phyloP scores from a whole-genome alignment of 2,797 vertebrate genomes.

The Pangasius krempfi region DNA sequence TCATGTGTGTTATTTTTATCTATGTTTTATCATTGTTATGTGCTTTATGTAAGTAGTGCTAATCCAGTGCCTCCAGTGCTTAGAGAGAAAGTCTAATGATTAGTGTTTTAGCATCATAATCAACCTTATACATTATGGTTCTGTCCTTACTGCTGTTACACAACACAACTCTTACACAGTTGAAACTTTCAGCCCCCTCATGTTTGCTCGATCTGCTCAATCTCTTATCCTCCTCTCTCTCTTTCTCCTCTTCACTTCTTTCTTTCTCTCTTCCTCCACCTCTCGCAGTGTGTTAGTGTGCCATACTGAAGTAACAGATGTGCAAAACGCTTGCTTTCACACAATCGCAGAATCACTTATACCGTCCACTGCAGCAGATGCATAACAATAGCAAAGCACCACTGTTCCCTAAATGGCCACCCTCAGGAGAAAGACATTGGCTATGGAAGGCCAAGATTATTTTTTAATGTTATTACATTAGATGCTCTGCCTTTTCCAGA shows the following conservation, averaged over 20 bases:
- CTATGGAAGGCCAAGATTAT: constrained; percentile 14
- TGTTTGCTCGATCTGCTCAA: constrained; percentile 23
- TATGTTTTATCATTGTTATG: background rate
- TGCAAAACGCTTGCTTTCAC: constrained; percentile 9
- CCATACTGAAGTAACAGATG: constrained; percentile 46
- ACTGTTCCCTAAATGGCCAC: constrained; percentile 10
- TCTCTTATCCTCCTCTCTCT: constrained; percentile 42
- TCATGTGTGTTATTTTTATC: background rate
- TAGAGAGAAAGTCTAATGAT: background rate
- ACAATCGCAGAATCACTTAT: constrained; percentile 11
- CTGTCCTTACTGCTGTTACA: constrained; percentile 45
- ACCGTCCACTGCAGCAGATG: constrained; percentile 8
- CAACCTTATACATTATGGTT: constrained; percentile 15
- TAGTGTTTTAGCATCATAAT: background rate
- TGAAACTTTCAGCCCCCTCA: constrained; percentile 55
- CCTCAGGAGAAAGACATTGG: constrained; percentile 9
- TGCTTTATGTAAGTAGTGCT: background rate
- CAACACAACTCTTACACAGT: constrained; percentile 46
- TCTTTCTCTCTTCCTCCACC: constrained; percentile 35
- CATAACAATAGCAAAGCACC: background rate
- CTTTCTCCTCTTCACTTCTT: constrained; percentile 35
- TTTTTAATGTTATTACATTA: constrained; percentile 33
- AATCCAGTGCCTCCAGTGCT: background rate
- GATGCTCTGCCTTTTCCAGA: constrained; percentile 4
- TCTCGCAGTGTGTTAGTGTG: constrained; percentile 43